Evolutionary conservation across 2,113 vertebrate genomes (phyloP).

Genomic region (Ancistrus triradiatus): DNA sequence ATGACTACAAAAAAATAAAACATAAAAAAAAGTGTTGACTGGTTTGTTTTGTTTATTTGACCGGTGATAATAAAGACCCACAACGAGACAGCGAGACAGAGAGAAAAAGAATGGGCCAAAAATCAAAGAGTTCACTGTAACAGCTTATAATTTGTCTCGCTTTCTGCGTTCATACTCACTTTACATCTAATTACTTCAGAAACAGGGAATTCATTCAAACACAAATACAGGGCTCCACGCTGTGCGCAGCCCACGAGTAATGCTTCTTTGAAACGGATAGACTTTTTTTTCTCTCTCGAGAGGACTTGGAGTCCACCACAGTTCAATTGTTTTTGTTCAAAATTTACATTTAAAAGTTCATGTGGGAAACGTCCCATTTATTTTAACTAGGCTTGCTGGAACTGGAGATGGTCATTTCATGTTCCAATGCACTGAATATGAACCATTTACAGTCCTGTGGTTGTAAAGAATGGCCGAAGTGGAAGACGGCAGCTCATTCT

Average conservation of each 20-base stretch:
- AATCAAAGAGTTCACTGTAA: conserved; percentile 29
- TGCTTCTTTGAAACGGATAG: too few relatives aligned
- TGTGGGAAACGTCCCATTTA: too few relatives aligned
- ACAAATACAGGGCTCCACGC: conserved; percentile 15
- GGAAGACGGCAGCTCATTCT: too few relatives aligned
- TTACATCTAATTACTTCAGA: conserved; percentile 35
- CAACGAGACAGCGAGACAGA: neutral
- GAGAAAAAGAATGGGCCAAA: conserved; percentile 8
- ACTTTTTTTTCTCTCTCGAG: too few relatives aligned
- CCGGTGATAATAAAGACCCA: neutral
- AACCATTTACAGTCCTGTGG: neutral
- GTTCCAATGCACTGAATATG: neutral
- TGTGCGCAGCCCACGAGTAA: too few relatives aligned
- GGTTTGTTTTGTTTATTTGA: neutral
- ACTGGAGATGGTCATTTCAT: neutral
- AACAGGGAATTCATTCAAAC: conserved; percentile 11
- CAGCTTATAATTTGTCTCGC: conserved; percentile 32
- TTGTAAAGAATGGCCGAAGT: neutral
- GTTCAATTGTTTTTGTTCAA: too few relatives aligned
- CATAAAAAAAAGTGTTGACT: neutral
- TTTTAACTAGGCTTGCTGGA: too few relatives aligned
- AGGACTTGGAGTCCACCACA: too few relatives aligned
- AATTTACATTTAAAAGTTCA: too few relatives aligned
- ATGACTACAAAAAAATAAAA: too few relatives aligned
- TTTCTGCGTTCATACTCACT: conserved; percentile 33